Conservation (phyloP, 2,888 invertebrate genomes). For the Arrhopalites spinosus region DNA sequence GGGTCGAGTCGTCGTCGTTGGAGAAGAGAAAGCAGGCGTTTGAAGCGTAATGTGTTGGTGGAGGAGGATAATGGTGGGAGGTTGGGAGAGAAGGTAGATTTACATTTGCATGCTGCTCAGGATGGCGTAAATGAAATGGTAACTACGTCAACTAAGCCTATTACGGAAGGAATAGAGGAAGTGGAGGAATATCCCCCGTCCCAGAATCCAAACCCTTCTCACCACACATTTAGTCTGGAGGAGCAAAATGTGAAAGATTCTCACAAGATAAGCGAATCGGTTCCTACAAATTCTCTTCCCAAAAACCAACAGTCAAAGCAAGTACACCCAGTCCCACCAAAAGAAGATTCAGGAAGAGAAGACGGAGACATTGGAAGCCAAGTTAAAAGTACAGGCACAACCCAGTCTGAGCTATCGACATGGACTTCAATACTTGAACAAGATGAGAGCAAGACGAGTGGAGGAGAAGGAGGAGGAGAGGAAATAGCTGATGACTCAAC, state of each 20-base stretch:
- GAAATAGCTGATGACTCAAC: conserved; percentile 30
- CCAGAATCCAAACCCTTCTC: conserved; percentile 7
- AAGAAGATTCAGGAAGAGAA: neutral
- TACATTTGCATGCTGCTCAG: conserved; percentile 32
- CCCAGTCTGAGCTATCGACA: neutral
- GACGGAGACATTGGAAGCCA: neutral
- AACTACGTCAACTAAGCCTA: conserved; percentile 20
- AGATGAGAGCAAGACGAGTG: neutral
- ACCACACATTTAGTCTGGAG: conserved; percentile 23
- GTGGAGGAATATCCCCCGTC: conserved; percentile 23
- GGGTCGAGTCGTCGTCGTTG: conserved; percentile 2
- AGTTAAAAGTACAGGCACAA: neutral
- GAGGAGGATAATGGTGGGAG: neutral
- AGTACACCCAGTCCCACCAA: neutral
- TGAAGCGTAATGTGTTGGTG: conserved; percentile 18
- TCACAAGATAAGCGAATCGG: conserved; percentile 20
- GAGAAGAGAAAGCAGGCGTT: neutral
- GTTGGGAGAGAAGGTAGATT: conserved; percentile 1
- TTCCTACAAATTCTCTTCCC: neutral
- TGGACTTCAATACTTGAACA: neutral
- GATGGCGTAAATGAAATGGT: conserved; percentile 36
- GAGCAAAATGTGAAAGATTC: conserved; percentile 26
- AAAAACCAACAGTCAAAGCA: neutral
- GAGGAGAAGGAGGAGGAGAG: conserved; percentile 11
- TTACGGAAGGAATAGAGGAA: conserved; percentile 28